Evolutionary conservation across 2,888 invertebrate species (phyloP).

Genomic region (Cataglyphis cursor): DNA sequence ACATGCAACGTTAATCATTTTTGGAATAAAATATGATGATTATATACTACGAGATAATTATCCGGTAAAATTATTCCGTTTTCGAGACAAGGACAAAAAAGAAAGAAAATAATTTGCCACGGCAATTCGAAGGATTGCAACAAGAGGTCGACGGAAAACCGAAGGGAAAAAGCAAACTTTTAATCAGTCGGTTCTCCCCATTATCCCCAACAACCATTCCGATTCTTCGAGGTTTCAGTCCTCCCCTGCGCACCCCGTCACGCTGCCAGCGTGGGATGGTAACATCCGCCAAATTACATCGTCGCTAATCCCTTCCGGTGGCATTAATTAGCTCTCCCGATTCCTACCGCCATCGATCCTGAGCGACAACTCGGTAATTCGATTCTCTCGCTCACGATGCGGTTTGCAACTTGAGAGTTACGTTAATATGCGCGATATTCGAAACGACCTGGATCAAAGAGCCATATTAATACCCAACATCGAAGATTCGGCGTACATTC

Average conservation of each 20-base stretch:
- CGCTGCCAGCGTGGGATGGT: constrained; percentile 20
- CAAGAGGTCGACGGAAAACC: constrained; percentile 43
- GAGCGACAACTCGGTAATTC: constrained; percentile 61
- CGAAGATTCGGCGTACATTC: neutral
- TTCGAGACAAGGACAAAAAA: constrained; percentile 8
- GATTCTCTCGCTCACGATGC: constrained; percentile 47
- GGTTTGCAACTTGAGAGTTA: constrained; percentile 23
- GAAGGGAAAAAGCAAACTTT: constrained; percentile 72
- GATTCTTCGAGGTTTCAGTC: constrained; percentile 67
- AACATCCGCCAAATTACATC: constrained; percentile 72
- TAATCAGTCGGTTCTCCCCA: constrained; percentile 75
- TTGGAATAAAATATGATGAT: neutral
- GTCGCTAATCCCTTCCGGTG: constrained; percentile 76
- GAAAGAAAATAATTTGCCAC: constrained; percentile 37
- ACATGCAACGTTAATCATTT: neutral
- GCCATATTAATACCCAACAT: constrained; percentile 17
- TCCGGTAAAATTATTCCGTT: constrained; percentile 24
- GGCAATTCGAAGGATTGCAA: constrained; percentile 28
- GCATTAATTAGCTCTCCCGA: constrained; percentile 81
- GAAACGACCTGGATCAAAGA: constrained; percentile 29
- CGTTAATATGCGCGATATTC: constrained; percentile 39
- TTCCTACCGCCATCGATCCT: constrained; percentile 79
- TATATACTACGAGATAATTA: neutral
- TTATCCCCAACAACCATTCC: constrained; percentile 70
- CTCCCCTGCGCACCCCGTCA: neutral